phyloP scores from a whole-genome alignment of 2,888 invertebrate genomes.

The Agonopterix subpropinquella region DNA sequence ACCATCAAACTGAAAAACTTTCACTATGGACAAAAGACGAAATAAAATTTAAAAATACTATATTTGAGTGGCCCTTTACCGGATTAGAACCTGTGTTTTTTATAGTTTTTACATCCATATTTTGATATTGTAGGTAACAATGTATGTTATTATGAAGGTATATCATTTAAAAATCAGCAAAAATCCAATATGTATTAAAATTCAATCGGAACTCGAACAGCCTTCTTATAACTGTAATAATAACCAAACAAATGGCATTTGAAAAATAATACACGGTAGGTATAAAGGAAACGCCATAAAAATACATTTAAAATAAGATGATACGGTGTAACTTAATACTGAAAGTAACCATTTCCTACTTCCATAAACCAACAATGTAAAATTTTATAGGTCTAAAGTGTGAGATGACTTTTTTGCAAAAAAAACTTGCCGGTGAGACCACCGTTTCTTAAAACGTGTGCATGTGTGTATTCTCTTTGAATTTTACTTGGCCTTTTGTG shows the following conservation, averaged over 20 bases:
- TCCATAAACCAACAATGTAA: constrained; percentile 7
- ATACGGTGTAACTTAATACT: constrained; percentile 3
- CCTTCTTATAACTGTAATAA: no score
- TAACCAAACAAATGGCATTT: background rate
- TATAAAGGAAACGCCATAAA: background rate
- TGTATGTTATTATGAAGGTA: no score
- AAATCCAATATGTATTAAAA: no score
- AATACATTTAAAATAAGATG: background rate
- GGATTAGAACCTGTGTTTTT: no score
- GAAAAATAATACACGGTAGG: background rate
- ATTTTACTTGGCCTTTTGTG: constrained; percentile 4
- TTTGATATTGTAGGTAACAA: no score
- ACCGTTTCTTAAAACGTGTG: constrained; percentile 4
- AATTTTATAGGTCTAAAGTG: constrained; percentile 6
- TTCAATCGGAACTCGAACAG: no score
- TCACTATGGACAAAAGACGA: no score
- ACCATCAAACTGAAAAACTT: no score
- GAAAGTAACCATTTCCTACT: constrained; percentile 5
- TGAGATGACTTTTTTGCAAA: constrained; percentile 1
- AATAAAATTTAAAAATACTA: no score
- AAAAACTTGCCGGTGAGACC: constrained; percentile 1
- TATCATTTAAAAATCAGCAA: no score
- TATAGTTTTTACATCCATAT: no score
- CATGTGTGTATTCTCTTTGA: constrained; percentile 5
- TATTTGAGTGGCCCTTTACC: no score